Evolutionary conservation across 2,113 vertebrate species (phyloP).

Genomic region (Caranx ignobilis): DNA sequence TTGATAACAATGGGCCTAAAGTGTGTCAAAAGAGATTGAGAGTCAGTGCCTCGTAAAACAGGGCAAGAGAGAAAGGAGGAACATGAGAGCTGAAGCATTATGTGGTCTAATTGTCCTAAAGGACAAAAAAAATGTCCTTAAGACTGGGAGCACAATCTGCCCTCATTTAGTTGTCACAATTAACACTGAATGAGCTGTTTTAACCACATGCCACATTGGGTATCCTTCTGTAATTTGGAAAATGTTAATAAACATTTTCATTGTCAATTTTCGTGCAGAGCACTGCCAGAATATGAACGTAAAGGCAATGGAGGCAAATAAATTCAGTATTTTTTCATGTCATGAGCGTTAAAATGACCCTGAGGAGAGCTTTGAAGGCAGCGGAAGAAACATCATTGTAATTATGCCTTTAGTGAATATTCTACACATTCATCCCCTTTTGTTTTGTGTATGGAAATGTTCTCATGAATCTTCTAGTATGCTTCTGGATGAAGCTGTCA

Average conservation of each 20-base stretch:
- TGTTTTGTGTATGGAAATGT: slow-evolving; percentile 66
- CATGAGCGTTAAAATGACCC: slow-evolving; percentile 39
- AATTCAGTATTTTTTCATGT: slow-evolving; percentile 43
- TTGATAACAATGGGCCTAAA: slow-evolving; percentile 59
- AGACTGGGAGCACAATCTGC: slow-evolving; percentile 11
- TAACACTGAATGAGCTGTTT: slow-evolving; percentile 30
- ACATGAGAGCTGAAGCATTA: slow-evolving; percentile 18
- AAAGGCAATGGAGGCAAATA: slow-evolving; percentile 33
- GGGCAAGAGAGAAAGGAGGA: slow-evolving; percentile 11
- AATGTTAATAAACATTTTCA: slow-evolving; percentile 50
- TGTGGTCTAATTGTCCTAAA: slow-evolving; percentile 51
- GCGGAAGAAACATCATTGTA: slow-evolving; percentile 55
- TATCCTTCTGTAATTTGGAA: slow-evolving; percentile 13
- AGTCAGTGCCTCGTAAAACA: slow-evolving; percentile 48
- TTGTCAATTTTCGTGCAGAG: slow-evolving; percentile 14
- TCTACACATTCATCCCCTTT: slow-evolving; percentile 57
- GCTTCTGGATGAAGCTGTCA: slow-evolving; percentile 71
- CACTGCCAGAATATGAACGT: slow-evolving; percentile 36
- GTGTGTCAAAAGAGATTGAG: slow-evolving; percentile 63
- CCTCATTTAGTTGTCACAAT: slow-evolving; percentile 36
- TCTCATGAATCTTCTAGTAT: slow-evolving; percentile 64
- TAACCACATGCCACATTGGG: background rate
- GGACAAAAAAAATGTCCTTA: slow-evolving; percentile 36
- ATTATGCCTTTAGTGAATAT: slow-evolving; percentile 63
- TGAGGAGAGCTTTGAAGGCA: slow-evolving; percentile 51